phyloP scores from a whole-genome alignment of 2,888 invertebrate species.

The Steinernema scapterisci region DNA sequence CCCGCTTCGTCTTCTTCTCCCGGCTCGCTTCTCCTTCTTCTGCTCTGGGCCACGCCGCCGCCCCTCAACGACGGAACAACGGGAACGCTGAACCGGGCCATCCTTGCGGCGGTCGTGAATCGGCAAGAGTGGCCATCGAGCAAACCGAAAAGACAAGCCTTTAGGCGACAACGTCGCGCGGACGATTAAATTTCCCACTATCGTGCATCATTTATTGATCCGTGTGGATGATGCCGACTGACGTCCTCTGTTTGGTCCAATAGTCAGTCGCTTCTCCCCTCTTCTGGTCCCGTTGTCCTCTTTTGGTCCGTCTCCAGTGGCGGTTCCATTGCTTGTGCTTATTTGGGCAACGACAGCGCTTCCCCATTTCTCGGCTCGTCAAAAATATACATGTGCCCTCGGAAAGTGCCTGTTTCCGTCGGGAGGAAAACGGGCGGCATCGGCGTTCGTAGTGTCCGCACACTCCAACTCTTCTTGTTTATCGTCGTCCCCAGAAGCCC shows the following conservation, averaged over 20 bases:
- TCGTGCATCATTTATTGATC: constrained; percentile 29
- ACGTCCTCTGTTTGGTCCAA: not conserved
- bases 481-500: not conserved
- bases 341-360: constrained; percentile 21
- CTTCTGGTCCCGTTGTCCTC: not conserved
- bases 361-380: not conserved
- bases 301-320: not conserved
- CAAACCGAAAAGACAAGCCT: constrained; percentile 25
- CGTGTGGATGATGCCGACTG: constrained; percentile 28
- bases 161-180: constrained; percentile 29
- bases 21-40: no score
- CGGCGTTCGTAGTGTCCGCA: not conserved
- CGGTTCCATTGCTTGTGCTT: constrained; percentile 4
- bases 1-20: not conserved
- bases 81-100: not conserved
- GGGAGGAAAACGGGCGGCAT: not conserved
- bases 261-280: not conserved
- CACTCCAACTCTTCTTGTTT: not conserved
- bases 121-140: constrained; percentile 27
- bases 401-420: not conserved
- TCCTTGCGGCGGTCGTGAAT: not conserved
- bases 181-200: constrained; percentile 30
- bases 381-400: constrained; percentile 23
- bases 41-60: not conserved
- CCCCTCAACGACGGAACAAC: not conserved